Evolutionary conservation across 2,797 vertebrate genomes (phyloP).

Genomic region (Neosalanx taihuensis): DNA sequence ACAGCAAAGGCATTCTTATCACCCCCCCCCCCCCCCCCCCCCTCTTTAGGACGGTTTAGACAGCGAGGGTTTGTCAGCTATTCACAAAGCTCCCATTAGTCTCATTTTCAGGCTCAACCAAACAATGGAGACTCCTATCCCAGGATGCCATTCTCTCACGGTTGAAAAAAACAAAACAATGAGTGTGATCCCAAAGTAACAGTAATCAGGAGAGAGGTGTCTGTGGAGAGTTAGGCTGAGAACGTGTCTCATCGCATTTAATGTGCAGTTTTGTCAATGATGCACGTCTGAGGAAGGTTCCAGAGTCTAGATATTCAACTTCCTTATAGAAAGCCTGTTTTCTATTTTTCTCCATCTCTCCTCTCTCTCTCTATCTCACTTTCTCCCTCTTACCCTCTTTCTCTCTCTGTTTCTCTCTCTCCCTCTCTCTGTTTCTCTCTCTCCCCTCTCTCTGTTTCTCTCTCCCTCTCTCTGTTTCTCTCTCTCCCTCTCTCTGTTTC

Average conservation of each 20-base stretch:
- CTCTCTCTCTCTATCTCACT: no score
- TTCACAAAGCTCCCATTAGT: conserved; percentile 16
- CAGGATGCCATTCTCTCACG: conserved; percentile 3
- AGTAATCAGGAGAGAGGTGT: not conserved
- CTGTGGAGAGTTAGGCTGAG: not conserved
- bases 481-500: no score
- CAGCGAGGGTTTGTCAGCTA: not conserved
- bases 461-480: no score
- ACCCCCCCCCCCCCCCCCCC: no score
- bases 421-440: no score
- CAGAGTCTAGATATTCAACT: no score
- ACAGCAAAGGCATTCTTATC: not conserved
- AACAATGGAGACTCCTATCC: conserved; percentile 21
- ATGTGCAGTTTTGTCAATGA: conserved; percentile 15
- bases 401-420: not conserved
- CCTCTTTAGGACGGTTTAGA: not conserved
- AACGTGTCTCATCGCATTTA: conserved; percentile 13
- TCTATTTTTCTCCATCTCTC: no score
- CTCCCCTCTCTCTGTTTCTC: no score
- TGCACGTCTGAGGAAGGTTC: not conserved
- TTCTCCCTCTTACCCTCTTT: no score
- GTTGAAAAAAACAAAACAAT: not conserved
- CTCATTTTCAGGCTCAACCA: conserved; percentile 13
- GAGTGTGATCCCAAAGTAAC: not conserved
- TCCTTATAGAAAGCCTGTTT: no score